phyloP scores from a whole-genome alignment of 2,113 vertebrate genomes.

The Chascanopsetta lugubris region DNA sequence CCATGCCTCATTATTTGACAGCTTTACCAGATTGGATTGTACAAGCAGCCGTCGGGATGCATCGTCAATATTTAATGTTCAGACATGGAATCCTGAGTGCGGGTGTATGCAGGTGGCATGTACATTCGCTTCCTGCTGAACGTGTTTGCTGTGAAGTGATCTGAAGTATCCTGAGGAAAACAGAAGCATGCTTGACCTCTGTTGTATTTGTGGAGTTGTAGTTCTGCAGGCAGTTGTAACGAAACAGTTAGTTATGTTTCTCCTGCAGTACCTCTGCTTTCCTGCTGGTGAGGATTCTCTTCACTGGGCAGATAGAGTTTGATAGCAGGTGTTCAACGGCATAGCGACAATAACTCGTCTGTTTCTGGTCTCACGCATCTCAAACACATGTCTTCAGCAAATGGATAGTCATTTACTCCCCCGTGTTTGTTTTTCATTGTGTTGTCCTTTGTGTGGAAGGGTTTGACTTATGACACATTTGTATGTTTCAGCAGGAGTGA shows the following conservation, averaged over 20 bases:
- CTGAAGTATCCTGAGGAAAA: background rate
- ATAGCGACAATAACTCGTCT: background rate
- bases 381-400: background rate
- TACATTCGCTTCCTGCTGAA: conserved; percentile 6
- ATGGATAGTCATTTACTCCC: background rate
- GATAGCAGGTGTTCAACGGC: background rate
- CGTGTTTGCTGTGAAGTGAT: conserved; percentile 4
- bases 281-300: background rate
- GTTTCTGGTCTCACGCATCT: background rate
- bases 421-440: background rate
- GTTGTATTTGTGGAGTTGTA: background rate
- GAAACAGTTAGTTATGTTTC: too few relatives aligned
- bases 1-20: conserved; percentile 8
- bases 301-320: background rate
- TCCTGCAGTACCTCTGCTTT: background rate
- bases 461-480: conserved; percentile 16
- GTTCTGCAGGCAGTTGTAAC: background rate
- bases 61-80: conserved; percentile 25
- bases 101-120: conserved; percentile 18
- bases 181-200: background rate
- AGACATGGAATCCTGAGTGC: conserved; percentile 26
- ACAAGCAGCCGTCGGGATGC: conserved; percentile 21
- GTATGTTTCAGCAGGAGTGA: conserved; percentile 66
- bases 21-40: conserved; percentile 38
- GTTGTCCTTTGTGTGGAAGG: background rate